These are phyloP conservation scores for Dendrophyllia cribrosa DNA, from an alignment of 64 coral and sea anemone species.

Conservation along the genomic window DNA sequence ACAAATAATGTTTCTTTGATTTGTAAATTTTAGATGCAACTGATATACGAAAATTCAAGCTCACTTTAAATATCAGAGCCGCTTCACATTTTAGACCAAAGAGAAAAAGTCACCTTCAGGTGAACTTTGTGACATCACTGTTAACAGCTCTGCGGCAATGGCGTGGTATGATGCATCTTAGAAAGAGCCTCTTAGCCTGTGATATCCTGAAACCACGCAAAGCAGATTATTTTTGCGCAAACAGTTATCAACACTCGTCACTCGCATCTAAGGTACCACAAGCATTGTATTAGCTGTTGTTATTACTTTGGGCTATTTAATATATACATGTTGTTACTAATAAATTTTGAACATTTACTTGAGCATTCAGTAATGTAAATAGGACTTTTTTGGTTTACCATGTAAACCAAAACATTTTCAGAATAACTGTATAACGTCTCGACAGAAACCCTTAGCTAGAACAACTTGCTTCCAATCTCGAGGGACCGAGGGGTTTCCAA, in stretches of 20 bases:
- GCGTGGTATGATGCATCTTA: conserved; percentile 77
- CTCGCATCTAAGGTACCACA: conserved; percentile 51
- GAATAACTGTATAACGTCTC: too few species aligned
- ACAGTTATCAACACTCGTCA: background rate
- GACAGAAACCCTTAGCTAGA: too few species aligned
- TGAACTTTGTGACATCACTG: conserved; percentile 71
- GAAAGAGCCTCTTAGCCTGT: conserved; percentile 68
- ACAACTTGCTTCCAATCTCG: too few species aligned
- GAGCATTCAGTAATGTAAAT: too few species aligned
- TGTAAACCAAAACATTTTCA: too few species aligned
- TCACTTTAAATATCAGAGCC: conserved; percentile 6
- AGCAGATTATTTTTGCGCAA: conserved; percentile 57
- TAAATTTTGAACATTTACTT: too few species aligned
- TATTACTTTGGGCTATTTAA: too few species aligned
- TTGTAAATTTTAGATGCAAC: background rate
- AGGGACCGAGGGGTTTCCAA: too few species aligned
- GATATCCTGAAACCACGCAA: conserved; percentile 87
- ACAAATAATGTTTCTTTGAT: background rate
- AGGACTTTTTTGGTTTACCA: too few species aligned
- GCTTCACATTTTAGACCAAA: background rate
- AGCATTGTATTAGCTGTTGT: background rate
- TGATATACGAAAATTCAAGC: background rate
- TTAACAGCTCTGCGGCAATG: conserved; percentile 76
- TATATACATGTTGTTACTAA: too few species aligned
- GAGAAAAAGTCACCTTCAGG: background rate